Evolutionary conservation across 1,140 invertebrate species (phyloP), one percentile per base, ranked within the genome.

Genomic region (Tetragonula clypearis): DNA sequence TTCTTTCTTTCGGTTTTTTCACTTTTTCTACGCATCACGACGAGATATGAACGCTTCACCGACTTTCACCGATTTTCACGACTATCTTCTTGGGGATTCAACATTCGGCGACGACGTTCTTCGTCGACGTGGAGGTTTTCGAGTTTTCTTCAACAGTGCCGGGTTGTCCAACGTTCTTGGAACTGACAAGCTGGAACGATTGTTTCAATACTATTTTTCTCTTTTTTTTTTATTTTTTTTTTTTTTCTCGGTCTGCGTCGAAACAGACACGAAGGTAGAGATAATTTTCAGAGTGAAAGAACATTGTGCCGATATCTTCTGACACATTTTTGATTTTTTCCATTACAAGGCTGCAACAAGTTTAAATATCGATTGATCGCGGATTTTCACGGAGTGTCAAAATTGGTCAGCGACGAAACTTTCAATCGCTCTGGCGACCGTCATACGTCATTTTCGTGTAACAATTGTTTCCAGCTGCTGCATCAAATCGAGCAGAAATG

Each of bases 11-110:
- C 41, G 41, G 41, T 49, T 49, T 49, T 9, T 49, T 9, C 8
- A 49, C 17, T 30, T 69, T 72, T 60, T 56, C n/a, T 74, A 35
- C 30, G 66, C 55, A 53, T 77, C 74, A 79, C 23, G n/a, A 79
- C 26, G 53, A 30, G 41, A 41, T 71, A 55, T 65, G 30, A 49
- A 73, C 55, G 56, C 30, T 82, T 75, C 26, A 82, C 8, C 14
- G 41, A 62, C 41, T 21, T 8, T 49, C 41, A 49, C 41, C 41
- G 19, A 82, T 75, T 66, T 66, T 30, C 23, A 12, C 14, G 0
- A 74, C n/a, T 14, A 14, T 74, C 55, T 74, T 53, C 49, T 41
- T 49, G 65, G 41, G 35, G 41, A 53, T 55, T 55, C 15, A 19
- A 69, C 66, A n/a, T 35, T 30, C 30, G 30, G 30, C 1, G 15